Evolutionary conservation across 2,888 invertebrate species (phyloP).

Genomic region (Agonopterix arenella): DNA sequence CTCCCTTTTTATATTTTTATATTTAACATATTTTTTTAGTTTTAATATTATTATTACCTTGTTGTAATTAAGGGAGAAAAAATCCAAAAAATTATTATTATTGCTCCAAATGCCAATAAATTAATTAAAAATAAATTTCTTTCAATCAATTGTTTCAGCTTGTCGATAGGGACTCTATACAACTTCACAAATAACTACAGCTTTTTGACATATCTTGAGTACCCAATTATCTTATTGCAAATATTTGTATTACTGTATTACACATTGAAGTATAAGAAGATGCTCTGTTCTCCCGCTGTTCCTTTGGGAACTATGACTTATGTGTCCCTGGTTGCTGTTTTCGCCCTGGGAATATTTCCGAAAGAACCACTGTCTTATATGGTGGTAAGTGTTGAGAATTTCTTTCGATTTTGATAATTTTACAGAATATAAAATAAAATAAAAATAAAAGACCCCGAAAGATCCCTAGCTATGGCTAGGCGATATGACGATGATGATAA

Average conservation of each 20-base stretch:
- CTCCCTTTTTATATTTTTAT: too few relatives aligned
- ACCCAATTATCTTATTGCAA: conserved; percentile 87
- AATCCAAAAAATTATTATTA: too few relatives aligned
- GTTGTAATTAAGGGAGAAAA: too few relatives aligned
- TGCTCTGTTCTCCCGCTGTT: conserved; percentile 59
- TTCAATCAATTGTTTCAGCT: conserved; percentile 83
- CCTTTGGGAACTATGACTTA: conserved; percentile 43
- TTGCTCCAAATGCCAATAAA: too few relatives aligned
- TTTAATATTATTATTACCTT: too few relatives aligned
- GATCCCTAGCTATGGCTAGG: too few relatives aligned
- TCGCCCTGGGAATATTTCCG: conserved; percentile 51
- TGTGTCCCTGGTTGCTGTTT: conserved; percentile 32
- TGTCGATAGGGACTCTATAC: conserved; percentile 87
- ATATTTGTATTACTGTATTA: conserved; percentile 84
- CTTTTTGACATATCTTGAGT: conserved; percentile 88
- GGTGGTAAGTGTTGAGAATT: conserved; percentile 74
- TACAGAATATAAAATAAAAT: too few relatives aligned
- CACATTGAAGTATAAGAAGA: conserved; percentile 81
- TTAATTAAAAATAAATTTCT: background rate
- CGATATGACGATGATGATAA: too few relatives aligned
- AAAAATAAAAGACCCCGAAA: conserved; percentile 60
- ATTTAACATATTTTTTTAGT: too few relatives aligned
- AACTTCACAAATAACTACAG: conserved; percentile 86
- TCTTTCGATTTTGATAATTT: background rate
- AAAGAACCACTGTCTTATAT: conserved; percentile 74